Evolutionary conservation across 1,140 invertebrate genomes (phyloP).

Genomic region (Coptotermes formosanus): DNA sequence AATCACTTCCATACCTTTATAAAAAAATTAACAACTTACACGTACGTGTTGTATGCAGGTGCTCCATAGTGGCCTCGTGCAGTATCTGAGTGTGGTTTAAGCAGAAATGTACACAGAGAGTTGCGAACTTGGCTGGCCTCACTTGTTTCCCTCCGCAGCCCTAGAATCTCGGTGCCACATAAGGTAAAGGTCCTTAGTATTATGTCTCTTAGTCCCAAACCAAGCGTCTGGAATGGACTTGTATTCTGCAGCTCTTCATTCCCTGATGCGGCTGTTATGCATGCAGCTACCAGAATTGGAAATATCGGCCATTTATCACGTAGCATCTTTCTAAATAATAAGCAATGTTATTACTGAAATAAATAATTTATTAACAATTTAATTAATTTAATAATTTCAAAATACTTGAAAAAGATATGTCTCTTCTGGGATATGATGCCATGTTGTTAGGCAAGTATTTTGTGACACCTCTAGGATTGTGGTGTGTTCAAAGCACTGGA

Average conservation of each 20-base stretch:
- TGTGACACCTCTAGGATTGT: no score
- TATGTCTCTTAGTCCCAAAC: not conserved
- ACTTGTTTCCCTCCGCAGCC: not conserved
- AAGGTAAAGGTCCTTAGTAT: not conserved
- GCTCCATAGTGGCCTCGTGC: not conserved
- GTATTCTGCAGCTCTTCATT: not conserved
- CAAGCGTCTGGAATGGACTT: not conserved
- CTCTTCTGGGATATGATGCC: no score
- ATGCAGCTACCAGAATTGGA: not conserved
- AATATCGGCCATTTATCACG: no score
- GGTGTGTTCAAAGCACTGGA: no score
- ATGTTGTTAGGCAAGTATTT: no score
- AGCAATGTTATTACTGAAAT: not conserved
- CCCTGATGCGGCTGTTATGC: not conserved
- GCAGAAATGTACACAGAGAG: not conserved
- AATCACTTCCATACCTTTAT: not conserved
- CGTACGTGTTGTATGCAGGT: slow-evolving; percentile 26
- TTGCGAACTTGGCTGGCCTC: not conserved
- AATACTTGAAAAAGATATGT: no score
- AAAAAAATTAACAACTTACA: not conserved
- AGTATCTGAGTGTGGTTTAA: not conserved
- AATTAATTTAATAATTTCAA: no score
- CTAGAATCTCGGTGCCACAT: not conserved
- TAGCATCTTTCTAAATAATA: slow-evolving; percentile 15
- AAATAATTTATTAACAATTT: not conserved